These are phyloP conservation scores for Peromyscus melanophrys DNA, from an alignment of 2,797 vertebrate species.

Conservation along the genomic window DNA sequence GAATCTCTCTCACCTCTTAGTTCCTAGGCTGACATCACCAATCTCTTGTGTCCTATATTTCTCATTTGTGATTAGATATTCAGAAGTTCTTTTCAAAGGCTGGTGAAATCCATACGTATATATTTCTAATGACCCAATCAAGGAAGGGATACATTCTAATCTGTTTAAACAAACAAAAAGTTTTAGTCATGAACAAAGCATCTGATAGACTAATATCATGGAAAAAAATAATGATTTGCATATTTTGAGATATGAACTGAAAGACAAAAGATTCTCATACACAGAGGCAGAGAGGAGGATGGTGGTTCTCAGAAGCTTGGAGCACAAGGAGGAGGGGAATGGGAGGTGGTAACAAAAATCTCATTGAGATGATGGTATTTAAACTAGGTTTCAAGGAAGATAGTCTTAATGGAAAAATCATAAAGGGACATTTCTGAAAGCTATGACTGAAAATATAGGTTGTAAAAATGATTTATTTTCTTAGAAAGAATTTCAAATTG, in stretches of 20 bases:
- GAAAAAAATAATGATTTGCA: background rate
- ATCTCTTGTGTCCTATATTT: background rate
- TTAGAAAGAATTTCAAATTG: constrained; percentile 51
- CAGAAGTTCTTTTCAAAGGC: background rate
- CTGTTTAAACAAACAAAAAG: background rate
- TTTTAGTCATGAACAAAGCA: background rate
- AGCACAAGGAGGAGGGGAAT: background rate
- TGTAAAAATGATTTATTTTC: constrained; percentile 58
- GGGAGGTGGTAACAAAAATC: no score
- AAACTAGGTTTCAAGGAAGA: background rate
- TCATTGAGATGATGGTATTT: background rate
- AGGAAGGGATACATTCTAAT: background rate
- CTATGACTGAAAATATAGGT: constrained; percentile 34
- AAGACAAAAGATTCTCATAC: background rate
- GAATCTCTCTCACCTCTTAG: background rate
- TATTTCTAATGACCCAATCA: background rate
- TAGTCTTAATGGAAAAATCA: background rate
- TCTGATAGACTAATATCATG: background rate
- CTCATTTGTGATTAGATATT: background rate
- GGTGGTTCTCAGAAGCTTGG: background rate
- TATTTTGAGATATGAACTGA: background rate
- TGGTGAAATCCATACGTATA: background rate
- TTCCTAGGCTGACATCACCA: background rate
- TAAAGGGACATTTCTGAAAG: background rate
- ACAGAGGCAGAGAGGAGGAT: background rate